Evolutionary conservation across 2,888 invertebrate genomes (phyloP).

Genomic region (Drosophila diplacantha): DNA sequence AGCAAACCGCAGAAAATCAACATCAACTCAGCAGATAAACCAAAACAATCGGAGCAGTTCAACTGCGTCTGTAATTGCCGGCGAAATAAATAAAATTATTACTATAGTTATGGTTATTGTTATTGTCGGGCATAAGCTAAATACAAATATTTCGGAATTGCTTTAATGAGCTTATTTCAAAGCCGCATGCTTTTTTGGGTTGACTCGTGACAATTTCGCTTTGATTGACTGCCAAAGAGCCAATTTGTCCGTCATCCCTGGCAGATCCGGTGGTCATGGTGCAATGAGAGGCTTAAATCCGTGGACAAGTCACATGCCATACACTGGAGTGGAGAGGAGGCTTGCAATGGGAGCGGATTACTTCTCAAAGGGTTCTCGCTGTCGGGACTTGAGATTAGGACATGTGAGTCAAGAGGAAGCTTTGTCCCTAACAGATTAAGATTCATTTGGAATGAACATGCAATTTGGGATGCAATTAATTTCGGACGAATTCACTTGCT

Average conservation of each 20-base stretch:
- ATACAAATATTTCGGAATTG: slow-evolving; percentile 33
- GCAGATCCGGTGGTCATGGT: slow-evolving; percentile 25
- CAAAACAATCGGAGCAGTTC: slow-evolving; percentile 25
- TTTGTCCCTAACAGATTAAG: background rate
- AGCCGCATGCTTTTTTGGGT: slow-evolving; percentile 50
- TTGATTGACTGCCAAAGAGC: slow-evolving; percentile 42
- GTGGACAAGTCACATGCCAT: background rate
- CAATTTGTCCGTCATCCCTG: slow-evolving; percentile 34
- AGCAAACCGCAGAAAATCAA: slow-evolving; percentile 26
- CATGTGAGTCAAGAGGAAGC: slow-evolving; percentile 3
- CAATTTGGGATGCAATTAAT: background rate
- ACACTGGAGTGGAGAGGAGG: background rate
- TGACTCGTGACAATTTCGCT: slow-evolving; percentile 41
- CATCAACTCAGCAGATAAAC: slow-evolving; percentile 18
- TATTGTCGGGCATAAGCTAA: slow-evolving; percentile 1
- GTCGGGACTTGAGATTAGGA: too few species aligned
- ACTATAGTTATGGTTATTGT: slow-evolving; percentile 1
- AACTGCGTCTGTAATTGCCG: slow-evolving; percentile 52
- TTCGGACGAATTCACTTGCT: background rate
- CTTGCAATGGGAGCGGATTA: slow-evolving; percentile 7
- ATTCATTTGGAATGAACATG: background rate
- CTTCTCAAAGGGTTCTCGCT: background rate
- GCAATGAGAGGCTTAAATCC: slow-evolving; percentile 6
- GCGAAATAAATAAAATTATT: slow-evolving; percentile 51
- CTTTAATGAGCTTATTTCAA: slow-evolving; percentile 45